These are phyloP conservation scores for Xanthorhoe spadicearia DNA, from an alignment of 2,888 invertebrate species.

Conservation along the genomic window DNA sequence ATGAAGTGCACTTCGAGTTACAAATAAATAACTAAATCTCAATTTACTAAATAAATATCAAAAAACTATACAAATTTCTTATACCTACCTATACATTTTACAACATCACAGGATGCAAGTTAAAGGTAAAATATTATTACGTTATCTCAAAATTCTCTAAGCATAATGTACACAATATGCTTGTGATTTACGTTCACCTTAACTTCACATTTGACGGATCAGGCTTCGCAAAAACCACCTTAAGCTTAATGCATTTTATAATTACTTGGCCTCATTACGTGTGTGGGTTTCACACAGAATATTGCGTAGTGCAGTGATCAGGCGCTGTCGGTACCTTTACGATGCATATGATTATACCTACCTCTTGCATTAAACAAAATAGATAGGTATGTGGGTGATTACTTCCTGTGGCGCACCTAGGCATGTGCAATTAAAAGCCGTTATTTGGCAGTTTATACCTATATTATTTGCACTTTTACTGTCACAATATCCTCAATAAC, in stretches of 20 bases:
- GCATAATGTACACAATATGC: no score
- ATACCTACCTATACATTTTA: no score
- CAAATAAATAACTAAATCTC: no score
- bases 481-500: no score
- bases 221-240: constrained; percentile 23
- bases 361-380: constrained; percentile 27
- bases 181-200: no score
- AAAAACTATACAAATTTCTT: no score
- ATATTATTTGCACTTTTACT: no score
- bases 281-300: constrained; percentile 26
- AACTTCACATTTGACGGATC: background rate
- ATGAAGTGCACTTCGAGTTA: no score
- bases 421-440: background rate
- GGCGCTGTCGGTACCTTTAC: constrained; percentile 15
- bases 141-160: no score
- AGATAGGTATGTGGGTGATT: constrained; percentile 26
- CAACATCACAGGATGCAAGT: no score
- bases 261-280: constrained; percentile 34
- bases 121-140: no score
- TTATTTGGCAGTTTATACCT: background rate
- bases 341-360: constrained; percentile 22
- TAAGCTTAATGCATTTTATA: constrained; percentile 35
- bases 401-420: constrained; percentile 21
- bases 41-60: no score
- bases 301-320: constrained; percentile 12